Percentiles rank a stretch among this genome's conserved stretches.
Evolutionary conservation across 2,797 vertebrate genomes (phyloP).

Genomic region (Thunnus albacares): DNA sequence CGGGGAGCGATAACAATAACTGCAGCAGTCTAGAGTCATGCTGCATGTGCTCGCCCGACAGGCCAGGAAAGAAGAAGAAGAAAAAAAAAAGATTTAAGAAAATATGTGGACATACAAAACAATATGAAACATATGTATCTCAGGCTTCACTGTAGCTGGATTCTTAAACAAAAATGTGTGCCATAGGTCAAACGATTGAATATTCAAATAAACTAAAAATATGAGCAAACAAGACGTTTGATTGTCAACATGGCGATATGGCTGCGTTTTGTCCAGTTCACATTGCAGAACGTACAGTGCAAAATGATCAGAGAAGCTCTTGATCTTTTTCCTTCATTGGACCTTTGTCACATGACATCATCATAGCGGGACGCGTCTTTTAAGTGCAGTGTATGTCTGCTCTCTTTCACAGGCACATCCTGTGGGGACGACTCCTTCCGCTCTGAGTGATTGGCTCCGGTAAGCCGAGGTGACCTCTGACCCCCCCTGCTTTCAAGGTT

Average conservation of each 20-base stretch:
- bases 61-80: slow-evolving; percentile 57
- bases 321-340: slow-evolving; percentile 54
- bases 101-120: slow-evolving; percentile 73
- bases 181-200: slow-evolving; percentile 48
- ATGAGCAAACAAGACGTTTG: slow-evolving; percentile 51
- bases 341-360: slow-evolving; percentile 62
- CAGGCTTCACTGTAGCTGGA: slow-evolving; percentile 71
- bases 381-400: slow-evolving; percentile 33
- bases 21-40: slow-evolving; percentile 38
- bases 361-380: slow-evolving; percentile 19
- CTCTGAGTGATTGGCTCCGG: slow-evolving; percentile 35
- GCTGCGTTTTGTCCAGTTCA: slow-evolving; percentile 51
- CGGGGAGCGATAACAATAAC: slow-evolving; percentile 57
- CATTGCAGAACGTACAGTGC: slow-evolving; percentile 73
- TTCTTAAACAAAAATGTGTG: slow-evolving; percentile 55
- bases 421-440: slow-evolving; percentile 37
- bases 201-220: slow-evolving; percentile 48
- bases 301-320: slow-evolving; percentile 57
- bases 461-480: slow-evolving; percentile 48
- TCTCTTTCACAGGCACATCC: slow-evolving; percentile 53
- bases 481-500: slow-evolving; percentile 38
- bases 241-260: slow-evolving; percentile 43
- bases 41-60: slow-evolving; percentile 63
- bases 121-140: slow-evolving; percentile 77
- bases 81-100: slow-evolving; percentile 57